Evolutionary conservation across 2,888 invertebrate genomes (phyloP).

Genomic region (Hemaris fuciformis): DNA sequence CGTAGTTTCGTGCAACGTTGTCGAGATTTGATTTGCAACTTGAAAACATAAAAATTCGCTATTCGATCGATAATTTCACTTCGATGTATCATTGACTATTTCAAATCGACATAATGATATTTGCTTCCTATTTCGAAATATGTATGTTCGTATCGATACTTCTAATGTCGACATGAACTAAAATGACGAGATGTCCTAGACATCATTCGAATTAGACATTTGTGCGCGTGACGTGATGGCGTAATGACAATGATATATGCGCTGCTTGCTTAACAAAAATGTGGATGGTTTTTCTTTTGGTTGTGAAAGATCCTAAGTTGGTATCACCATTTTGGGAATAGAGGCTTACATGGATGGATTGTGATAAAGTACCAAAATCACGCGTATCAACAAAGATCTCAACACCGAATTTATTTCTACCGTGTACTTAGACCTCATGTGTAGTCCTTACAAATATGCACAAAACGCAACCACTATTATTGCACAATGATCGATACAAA

Average conservation of each 20-base stretch:
- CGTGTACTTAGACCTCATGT: conserved; percentile 35
- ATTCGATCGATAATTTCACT: conserved; percentile 15
- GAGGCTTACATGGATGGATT: conserved; percentile 4
- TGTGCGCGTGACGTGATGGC: neutral
- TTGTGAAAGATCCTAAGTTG: conserved; percentile 16
- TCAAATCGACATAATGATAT: conserved; percentile 28
- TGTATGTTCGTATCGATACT: neutral
- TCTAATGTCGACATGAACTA: neutral
- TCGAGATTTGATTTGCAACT: neutral
- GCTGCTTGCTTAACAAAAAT: neutral
- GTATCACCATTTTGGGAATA: conserved; percentile 7
- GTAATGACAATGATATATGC: neutral
- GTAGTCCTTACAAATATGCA: conserved; percentile 19
- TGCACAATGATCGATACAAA: conserved; percentile 29
- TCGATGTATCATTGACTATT: conserved; percentile 18
- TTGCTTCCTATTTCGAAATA: conserved; percentile 30
- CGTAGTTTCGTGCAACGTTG: neutral
- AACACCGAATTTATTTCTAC: conserved; percentile 37
- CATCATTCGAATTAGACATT: neutral
- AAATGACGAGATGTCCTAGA: neutral
- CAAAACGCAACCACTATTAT: conserved; percentile 21
- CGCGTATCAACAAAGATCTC: conserved; percentile 33
- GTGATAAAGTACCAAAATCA: conserved; percentile 6
- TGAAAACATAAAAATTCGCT: neutral
- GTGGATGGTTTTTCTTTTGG: neutral